These are phyloP conservation scores for Leucoma salicis DNA, from an alignment of 2,888 invertebrate genomes.

Conservation along the genomic window DNA sequence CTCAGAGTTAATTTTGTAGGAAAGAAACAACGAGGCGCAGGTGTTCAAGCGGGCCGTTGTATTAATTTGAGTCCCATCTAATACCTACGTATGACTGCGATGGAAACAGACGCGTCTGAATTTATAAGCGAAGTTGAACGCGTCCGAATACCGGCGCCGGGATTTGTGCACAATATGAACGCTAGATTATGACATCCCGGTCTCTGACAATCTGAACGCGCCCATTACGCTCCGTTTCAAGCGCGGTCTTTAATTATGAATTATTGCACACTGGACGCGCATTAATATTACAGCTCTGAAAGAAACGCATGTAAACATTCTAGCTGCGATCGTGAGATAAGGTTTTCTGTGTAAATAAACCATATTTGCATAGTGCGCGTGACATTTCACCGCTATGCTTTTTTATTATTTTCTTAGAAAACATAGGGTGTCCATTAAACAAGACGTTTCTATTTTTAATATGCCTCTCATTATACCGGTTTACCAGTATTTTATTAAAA, in stretches of 20 bases:
- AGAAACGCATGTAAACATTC: conserved; percentile 67
- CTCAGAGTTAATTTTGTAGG: conserved; percentile 74
- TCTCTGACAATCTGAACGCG: conserved; percentile 43
- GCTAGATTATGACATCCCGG: conserved; percentile 68
- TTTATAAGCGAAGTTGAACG: conserved; percentile 66
- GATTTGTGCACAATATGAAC: conserved; percentile 54
- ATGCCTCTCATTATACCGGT: conserved; percentile 48
- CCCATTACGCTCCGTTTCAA: conserved; percentile 50
- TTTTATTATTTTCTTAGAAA: conserved; percentile 47
- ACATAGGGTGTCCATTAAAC: conserved; percentile 46
- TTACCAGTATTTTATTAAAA: conserved; percentile 41
- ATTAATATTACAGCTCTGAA: conserved; percentile 76
- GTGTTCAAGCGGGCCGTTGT: conserved; percentile 61
- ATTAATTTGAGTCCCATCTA: conserved; percentile 78
- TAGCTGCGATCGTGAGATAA: conserved; percentile 60
- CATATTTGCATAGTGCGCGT: conserved; percentile 67
- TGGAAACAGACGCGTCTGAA: conserved; percentile 63
- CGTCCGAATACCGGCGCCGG: conserved; percentile 45
- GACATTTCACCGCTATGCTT: conserved; percentile 66
- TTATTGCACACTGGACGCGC: conserved; percentile 54
- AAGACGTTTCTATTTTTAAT: conserved; percentile 50
- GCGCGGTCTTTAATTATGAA: conserved; percentile 64
- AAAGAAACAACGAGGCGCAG: conserved; percentile 77
- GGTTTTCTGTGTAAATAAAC: conserved; percentile 53
- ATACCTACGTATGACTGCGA: conserved; percentile 72